Evolutionary conservation across 2,888 invertebrate species (phyloP).

Genomic region (Listrodromus nycthemerus): DNA sequence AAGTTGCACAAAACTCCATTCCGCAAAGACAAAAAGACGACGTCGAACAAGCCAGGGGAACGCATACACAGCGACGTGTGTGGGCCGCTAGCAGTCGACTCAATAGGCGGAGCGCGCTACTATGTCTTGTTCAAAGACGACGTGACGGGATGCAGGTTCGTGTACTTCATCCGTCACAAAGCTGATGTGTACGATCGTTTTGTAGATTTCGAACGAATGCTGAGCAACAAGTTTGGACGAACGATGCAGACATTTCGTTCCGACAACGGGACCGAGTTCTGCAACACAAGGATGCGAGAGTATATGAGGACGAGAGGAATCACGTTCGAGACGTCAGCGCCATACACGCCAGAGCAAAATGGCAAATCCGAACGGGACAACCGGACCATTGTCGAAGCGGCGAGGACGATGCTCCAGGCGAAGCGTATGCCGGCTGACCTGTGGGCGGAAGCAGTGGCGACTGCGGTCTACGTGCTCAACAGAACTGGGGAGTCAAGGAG

Average conservation of each 20-base stretch:
- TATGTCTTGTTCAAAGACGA: no score
- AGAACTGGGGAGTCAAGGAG: background rate
- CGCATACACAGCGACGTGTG: no score
- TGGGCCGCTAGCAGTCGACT: no score
- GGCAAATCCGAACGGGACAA: conserved; percentile 50
- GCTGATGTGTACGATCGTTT: conserved; percentile 57
- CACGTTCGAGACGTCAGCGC: conserved; percentile 49
- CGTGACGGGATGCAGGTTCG: conserved; percentile 18
- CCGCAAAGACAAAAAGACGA: background rate
- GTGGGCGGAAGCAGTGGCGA: background rate
- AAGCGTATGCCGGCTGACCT: background rate
- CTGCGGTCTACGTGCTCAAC: conserved; percentile 41
- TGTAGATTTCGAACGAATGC: conserved; percentile 28
- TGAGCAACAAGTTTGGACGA: conserved; percentile 56
- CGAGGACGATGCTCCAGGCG: conserved; percentile 52
- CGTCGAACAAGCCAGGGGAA: conserved; percentile 8
- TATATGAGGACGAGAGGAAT: conserved; percentile 50
- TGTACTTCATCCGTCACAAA: conserved; percentile 57
- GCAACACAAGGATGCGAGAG: conserved; percentile 46
- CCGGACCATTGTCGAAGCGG: conserved; percentile 48
- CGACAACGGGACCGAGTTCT: conserved; percentile 58
- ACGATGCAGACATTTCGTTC: conserved; percentile 50
- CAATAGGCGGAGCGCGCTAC: no score
- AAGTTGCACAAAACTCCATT: no score
- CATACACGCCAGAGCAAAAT: conserved; percentile 59